Base-by-base conservation (phyloP, 2,113 vertebrate genomes). In the Theristicus caerulescens region DNA sequence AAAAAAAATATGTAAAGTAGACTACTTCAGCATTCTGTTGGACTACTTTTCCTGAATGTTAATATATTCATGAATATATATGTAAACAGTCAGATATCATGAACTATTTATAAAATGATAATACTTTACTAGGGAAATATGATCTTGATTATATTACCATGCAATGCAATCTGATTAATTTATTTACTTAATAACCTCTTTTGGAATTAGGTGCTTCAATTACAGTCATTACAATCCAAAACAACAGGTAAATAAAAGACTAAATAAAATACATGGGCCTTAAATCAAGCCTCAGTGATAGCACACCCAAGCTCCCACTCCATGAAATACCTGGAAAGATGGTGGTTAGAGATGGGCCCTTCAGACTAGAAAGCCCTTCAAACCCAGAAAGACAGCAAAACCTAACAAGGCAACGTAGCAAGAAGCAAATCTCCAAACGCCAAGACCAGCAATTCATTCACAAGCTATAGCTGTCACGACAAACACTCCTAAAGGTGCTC, bases 71-170 rank as follows among this genome's bases (percentile, higher is more conserved):
- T 82, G 36, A 97, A 96, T 96, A 84, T 73, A 94, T 96, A 95
- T 93, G 85, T 85, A 94, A 97, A 97, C 84, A 97, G 73, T 81
- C 70, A 92, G 86, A 86, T 90, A 95, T 93, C 96, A 97, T 85
- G 78, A 97, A 97, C 93, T 97, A 97, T 97, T 97, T 97, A 95
- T 97, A 98, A 95, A 97, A 97, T 95, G 66, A 57, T 95, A 97
- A 96, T 94, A 90, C 72, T 95, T 96, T 97, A 80, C 61, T 65
- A 93, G 71, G 52, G 87, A 96, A 97, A 94, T 93, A 93, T 88
- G 86, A 95, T 85, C 74, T 88, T 97, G 93, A 98, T 98, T 98
- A 95, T 94, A 88, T 94, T 95, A 70, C 73, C 85, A 86, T 83
- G 54, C 97, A 96, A 88, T 58, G 94, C 62, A 94, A 69, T 96